Evolutionary conservation across 2,797 vertebrate species (phyloP).

Genomic region (Oryzias sinensis): DNA sequence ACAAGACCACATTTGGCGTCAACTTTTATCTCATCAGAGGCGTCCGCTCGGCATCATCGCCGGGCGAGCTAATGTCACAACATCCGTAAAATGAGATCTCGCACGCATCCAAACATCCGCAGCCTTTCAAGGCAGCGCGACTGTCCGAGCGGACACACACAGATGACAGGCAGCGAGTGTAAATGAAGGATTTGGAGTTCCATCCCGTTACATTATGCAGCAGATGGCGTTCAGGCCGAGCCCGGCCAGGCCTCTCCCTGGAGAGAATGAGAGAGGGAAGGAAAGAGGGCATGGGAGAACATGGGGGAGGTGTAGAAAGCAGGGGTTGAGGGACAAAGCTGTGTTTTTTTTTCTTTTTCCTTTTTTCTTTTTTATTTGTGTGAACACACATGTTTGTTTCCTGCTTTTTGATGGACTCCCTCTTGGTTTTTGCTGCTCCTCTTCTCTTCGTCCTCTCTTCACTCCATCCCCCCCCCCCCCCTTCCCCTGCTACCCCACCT

Average conservation of each 20-base stretch:
- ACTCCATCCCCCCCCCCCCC: constrained; percentile 1
- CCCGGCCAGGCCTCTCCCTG: constrained; percentile 80
- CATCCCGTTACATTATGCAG: constrained; percentile 84
- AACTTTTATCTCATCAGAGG: constrained; percentile 41
- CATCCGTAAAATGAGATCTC: constrained; percentile 73
- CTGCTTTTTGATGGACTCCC: constrained; percentile 40
- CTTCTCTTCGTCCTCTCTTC: constrained; percentile 24
- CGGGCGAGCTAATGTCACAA: constrained; percentile 58
- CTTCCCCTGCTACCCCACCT: not conserved
- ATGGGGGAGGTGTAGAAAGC: constrained; percentile 59
- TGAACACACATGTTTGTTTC: constrained; percentile 63
- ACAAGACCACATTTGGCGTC: constrained; percentile 21
- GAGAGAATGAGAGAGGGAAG: constrained; percentile 65
- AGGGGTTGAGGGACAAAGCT: constrained; percentile 69
- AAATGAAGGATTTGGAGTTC: constrained; percentile 85
- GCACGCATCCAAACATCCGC: constrained; percentile 63
- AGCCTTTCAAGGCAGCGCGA: constrained; percentile 49
- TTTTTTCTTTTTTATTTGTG: constrained; percentile 40
- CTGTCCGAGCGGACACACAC: constrained; percentile 55
- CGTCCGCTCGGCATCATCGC: constrained; percentile 47
- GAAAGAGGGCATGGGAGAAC: constrained; percentile 59
- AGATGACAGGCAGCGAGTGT: constrained; percentile 81
- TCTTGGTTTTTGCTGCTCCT: constrained; percentile 37
- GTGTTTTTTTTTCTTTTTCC: constrained; percentile 44
- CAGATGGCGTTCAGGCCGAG: constrained; percentile 83